Base-by-base conservation (phyloP, 2,888 invertebrate species). In the Odontothrips loti region DNA sequence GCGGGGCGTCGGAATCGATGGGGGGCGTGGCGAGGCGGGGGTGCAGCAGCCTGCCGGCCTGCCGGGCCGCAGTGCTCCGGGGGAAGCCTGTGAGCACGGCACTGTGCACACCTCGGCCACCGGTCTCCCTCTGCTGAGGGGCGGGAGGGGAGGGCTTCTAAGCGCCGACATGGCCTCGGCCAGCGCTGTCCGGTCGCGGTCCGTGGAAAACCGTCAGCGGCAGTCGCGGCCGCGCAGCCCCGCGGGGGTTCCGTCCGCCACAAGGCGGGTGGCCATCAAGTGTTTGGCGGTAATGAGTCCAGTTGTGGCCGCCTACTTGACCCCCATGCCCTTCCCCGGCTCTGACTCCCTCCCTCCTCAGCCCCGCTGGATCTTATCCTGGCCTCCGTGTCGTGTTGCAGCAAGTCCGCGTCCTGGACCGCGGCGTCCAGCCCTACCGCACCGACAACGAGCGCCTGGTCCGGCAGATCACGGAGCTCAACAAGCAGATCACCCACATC, bases 271-370 rank as follows among this genome's bases (percentile, higher is more conserved):
- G 9, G 12, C 68, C 23, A 27, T 75, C 68, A 75, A 27, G 27
- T 75, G 68, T 12, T 27, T 75, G 27, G 68, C 68, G 68, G 68
- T 75, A 75, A 17, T 58, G 58, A n/a, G n/a, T n/a, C n/a, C n/a
- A n/a, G n/a, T n/a, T n/a, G n/a, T n/a, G n/a, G n/a, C n/a, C n/a
- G n/a, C n/a, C n/a, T n/a, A n/a, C n/a, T n/a, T n/a, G n/a, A n/a
- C n/a, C n/a, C n/a, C n/a, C n/a, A n/a, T n/a, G n/a, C n/a, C n/a
- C n/a, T n/a, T n/a, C n/a, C 34, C 34, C 34, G 34, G 34, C 34
- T 43, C 34, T 43, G 34, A 4, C 34, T 6, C 6, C 34, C 34
- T 6, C 34, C 34, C 34, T 43, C 3, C 6, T 6, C 6, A 6
- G 2, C 34, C 34, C 34, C 34, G 34, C 34, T n/a, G n/a, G n/a